These are phyloP conservation scores for Brachymystax lenok DNA, from an alignment of 2,797 vertebrate species.

Conservation along the genomic window DNA sequence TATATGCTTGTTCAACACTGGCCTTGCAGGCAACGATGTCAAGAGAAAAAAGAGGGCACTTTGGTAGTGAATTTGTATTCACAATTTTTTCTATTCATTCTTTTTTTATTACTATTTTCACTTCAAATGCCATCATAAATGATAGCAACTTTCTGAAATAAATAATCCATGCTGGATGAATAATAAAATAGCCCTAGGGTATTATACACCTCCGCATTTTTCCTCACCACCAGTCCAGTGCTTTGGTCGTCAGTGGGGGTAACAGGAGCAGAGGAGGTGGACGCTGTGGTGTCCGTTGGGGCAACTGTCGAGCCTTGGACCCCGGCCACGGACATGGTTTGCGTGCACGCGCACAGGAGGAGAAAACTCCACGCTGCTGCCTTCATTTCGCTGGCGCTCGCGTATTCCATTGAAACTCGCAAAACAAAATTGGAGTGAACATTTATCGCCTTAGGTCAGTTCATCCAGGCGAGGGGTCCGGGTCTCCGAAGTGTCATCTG, in stretches of 20 bases:
- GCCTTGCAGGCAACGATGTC: no score
- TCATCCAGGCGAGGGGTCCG: background rate
- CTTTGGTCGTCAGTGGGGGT: slow-evolving; percentile 68
- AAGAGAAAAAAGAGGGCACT: no score
- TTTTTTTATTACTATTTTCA: background rate
- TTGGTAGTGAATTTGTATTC: no score
- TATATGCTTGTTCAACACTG: no score
- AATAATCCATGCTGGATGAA: background rate
- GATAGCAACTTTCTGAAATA: background rate
- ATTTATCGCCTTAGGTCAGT: background rate
- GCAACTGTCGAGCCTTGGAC: background rate
- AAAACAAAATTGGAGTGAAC: background rate
- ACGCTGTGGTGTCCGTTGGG: background rate
- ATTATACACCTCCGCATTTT: background rate
- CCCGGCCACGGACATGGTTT: slow-evolving; percentile 19
- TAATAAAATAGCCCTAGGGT: background rate
- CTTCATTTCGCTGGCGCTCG: slow-evolving; percentile 48
- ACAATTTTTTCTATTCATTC: background rate
- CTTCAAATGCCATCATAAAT: background rate
- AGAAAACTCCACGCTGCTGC: slow-evolving; percentile 45
- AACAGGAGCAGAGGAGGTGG: slow-evolving; percentile 17
- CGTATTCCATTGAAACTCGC: slow-evolving; percentile 25
- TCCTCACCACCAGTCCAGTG: slow-evolving; percentile 67
- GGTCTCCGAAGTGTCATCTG: background rate
- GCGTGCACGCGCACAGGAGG: slow-evolving; percentile 53